phyloP scores from a whole-genome alignment of 2,888 invertebrate genomes.

The Athalia cordata region DNA sequence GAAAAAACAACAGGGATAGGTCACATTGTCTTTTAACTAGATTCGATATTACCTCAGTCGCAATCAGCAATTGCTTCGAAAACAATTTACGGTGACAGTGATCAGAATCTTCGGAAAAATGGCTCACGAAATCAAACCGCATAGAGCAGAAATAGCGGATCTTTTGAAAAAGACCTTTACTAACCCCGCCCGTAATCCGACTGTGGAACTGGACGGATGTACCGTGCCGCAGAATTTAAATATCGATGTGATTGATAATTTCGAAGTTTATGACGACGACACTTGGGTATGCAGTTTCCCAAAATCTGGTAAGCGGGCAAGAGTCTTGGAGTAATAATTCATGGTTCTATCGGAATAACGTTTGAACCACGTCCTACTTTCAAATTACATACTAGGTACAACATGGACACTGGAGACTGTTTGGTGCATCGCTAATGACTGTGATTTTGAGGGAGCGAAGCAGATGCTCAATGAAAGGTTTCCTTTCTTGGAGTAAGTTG shows the following conservation, averaged over 20 bases:
- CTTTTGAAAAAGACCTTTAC: slow-evolving; percentile 53
- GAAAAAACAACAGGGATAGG: too few species aligned
- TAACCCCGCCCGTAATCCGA: slow-evolving; percentile 3
- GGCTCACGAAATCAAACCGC: not conserved
- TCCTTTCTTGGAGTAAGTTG: slow-evolving; percentile 82
- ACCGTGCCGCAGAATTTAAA: not conserved
- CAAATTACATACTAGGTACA: slow-evolving; percentile 76
- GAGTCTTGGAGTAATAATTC: not conserved
- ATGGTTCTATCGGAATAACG: not conserved
- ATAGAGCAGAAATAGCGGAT: slow-evolving; percentile 48
- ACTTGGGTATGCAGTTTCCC: slow-evolving; percentile 75
- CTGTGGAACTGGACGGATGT: not conserved
- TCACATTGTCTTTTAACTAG: too few species aligned
- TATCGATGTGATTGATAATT: slow-evolving; percentile 65
- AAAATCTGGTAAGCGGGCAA: slow-evolving; percentile 72
- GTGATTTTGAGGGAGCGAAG: slow-evolving; percentile 78
- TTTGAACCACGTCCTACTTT: slow-evolving; percentile 26
- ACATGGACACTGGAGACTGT: slow-evolving; percentile 88
- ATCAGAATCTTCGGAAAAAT: not conserved
- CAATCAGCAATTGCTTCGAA: too few species aligned
- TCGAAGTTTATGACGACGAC: slow-evolving; percentile 72
- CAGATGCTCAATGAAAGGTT: slow-evolving; percentile 77
- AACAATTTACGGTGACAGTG: too few species aligned
- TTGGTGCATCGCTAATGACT: slow-evolving; percentile 80
- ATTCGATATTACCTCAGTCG: too few species aligned